Evolutionary conservation across 2,113 vertebrate genomes (phyloP), one percentile per base, ranked within the genome.

Genomic region (Anolis sagrei): DNA sequence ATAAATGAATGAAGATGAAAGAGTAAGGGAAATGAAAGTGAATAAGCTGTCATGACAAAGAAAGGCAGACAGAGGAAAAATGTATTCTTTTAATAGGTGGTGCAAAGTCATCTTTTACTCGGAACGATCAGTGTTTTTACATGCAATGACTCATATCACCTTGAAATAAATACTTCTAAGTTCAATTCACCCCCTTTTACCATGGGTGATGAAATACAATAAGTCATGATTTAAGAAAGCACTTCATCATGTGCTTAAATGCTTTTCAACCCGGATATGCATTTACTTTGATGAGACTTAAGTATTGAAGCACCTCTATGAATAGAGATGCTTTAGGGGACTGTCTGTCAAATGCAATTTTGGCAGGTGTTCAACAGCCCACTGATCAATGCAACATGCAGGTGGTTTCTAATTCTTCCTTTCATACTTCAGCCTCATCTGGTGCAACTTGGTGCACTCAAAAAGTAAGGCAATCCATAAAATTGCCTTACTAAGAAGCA

Each of bases 211-310:
- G 10, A 5, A 32, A 73, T 25, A 87, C 34, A 69, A 82, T 77
- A 0, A 2, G 29, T 21, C 48, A 1, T 27, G 66, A 7, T 64
- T 64, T 84, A 87, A 7, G 69, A 87, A 86, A 86, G 61, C 1
- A 69, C 10, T 2, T 72, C 83, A 84, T 16, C 1, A 79, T 21
- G 29, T 0, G 0, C 21, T 82, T 83, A 83, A 87, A 74, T 66
- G n/a, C 70, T 32, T 86, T 75, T 58, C 32, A 75, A 81, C 61
- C 36, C 21, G 81, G 78, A 80, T 81, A 86, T 74, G 78, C 70
- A 74, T 81, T 80, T 80, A 86, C 78, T 75, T 80, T 86, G 69
- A 86, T 80, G 85, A 81, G 85, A 32, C n/a, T 66, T 81, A 86
- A 75, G 44, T 81, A 86, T 58, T 66, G 21, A 81, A 81, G 39